phyloP scores from a whole-genome alignment of 2,888 invertebrate genomes.

The Troides oblongomaculatus region DNA sequence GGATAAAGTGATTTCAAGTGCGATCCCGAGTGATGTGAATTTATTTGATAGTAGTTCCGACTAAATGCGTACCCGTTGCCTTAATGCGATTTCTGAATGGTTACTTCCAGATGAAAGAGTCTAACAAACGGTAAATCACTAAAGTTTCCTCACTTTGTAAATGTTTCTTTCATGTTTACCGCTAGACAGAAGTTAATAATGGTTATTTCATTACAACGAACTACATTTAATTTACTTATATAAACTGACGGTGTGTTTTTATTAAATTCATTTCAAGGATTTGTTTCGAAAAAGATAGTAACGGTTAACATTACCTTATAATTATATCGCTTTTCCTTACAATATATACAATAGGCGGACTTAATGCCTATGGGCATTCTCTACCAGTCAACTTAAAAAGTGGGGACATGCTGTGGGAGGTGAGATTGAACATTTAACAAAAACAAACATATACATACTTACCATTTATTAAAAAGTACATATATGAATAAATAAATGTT shows the following conservation, averaged over 20 bases:
- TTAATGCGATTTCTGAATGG: conserved; percentile 63
- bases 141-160: conserved; percentile 47
- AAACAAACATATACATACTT: no score
- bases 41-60: conserved; percentile 59
- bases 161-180: conserved; percentile 21
- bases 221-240: neutral
- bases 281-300: no score
- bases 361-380: no score
- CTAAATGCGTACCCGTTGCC: conserved; percentile 54
- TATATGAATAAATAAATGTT: no score
- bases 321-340: no score
- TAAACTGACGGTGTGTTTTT: neutral
- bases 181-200: conserved; percentile 6
- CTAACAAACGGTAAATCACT: conserved; percentile 50
- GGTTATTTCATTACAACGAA: conserved; percentile 1
- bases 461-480: no score
- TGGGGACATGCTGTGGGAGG: no score
- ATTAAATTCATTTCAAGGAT: neutral
- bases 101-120: conserved; percentile 51
- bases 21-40: conserved; percentile 54
- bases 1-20: conserved; percentile 26
- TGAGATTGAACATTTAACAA: no score
- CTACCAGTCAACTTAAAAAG: no score
- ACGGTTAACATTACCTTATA: no score
- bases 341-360: no score